phyloP scores from a whole-genome alignment of 2,888 invertebrate species.

The Amphimallon solstitiale region DNA sequence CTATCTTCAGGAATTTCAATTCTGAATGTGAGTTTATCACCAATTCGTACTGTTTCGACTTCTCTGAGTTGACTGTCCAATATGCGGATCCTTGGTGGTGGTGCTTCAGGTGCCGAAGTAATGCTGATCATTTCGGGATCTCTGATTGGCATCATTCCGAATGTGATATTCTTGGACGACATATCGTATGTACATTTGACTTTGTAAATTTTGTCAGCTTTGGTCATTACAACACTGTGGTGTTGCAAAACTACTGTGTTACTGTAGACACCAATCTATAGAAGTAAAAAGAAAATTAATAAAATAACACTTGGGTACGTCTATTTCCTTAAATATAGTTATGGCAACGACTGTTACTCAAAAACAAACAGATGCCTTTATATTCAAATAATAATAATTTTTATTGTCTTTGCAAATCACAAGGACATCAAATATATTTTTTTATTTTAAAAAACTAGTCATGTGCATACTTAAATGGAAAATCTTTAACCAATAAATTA shows the following conservation, averaged over 20 bases:
- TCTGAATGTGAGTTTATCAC: constrained; percentile 93
- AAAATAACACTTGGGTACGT: too few species aligned
- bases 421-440: too few species aligned
- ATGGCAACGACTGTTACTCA: too few species aligned
- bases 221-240: constrained; percentile 96
- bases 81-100: constrained; percentile 92
- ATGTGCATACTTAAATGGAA: too few species aligned
- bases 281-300: constrained; percentile 52
- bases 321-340: too few species aligned
- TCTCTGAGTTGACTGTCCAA: constrained; percentile 86
- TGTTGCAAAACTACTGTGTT: constrained; percentile 95
- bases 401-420: too few species aligned
- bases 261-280: constrained; percentile 90
- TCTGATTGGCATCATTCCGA: constrained; percentile 97
- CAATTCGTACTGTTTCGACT: constrained; percentile 94
- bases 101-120: constrained; percentile 94
- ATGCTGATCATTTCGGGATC: constrained; percentile 97
- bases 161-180: constrained; percentile 95
- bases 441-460: too few species aligned
- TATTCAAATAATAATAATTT: too few species aligned
- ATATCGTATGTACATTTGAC: constrained; percentile 96
- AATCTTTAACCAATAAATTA: too few species aligned
- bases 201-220: constrained; percentile 96
- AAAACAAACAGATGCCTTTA: too few species aligned
- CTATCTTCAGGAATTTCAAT: constrained; percentile 97